Evolutionary conservation across 1,140 invertebrate species (phyloP).

Genomic region (Drosophila subpulchrella): DNA sequence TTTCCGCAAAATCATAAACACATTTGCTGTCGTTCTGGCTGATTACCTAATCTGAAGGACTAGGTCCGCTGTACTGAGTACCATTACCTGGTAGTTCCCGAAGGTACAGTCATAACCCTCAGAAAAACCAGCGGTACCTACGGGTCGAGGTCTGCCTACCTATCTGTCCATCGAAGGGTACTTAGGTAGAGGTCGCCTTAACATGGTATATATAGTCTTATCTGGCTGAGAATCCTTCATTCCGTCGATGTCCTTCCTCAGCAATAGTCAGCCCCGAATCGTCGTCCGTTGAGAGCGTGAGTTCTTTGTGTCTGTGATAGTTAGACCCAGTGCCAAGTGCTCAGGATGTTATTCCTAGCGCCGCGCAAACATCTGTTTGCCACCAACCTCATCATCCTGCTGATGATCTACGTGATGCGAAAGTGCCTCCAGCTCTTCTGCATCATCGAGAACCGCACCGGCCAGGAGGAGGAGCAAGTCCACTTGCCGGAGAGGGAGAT

Average conservation of each 20-base stretch:
- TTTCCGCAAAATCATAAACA: slow-evolving; percentile 78
- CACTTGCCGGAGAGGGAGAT: slow-evolving; percentile 21
- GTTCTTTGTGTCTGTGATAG: slow-evolving; percentile 65
- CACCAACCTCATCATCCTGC: slow-evolving; percentile 69
- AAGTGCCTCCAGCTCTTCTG: slow-evolving; percentile 76
- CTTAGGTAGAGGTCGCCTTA: not conserved
- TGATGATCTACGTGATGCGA: slow-evolving; percentile 74
- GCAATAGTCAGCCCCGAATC: slow-evolving; percentile 29
- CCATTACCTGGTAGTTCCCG: slow-evolving; percentile 17
- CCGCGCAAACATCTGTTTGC: slow-evolving; percentile 77
- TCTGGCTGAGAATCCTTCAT: slow-evolving; percentile 36
- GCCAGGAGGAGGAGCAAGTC: slow-evolving; percentile 23
- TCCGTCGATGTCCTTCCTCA: slow-evolving; percentile 55
- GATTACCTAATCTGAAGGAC: slow-evolving; percentile 71
- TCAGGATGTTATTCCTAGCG: slow-evolving; percentile 71
- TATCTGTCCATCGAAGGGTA: slow-evolving; percentile 24
- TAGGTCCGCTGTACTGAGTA: slow-evolving; percentile 21
- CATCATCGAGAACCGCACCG: slow-evolving; percentile 70
- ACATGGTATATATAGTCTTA: slow-evolving; percentile 50
- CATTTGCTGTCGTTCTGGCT: slow-evolving; percentile 37
- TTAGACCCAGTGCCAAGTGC: slow-evolving; percentile 46
- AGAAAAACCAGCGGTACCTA: slow-evolving; percentile 17
- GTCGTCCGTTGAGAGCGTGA: slow-evolving; percentile 15
- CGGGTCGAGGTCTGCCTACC: slow-evolving; percentile 24
- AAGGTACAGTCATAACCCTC: slow-evolving; percentile 23